A percentile compares a stretch with the other conserved stretches of the same genome.
phyloP scores from a whole-genome alignment of 2,113 vertebrate genomes.

The Bufo gargarizans region DNA sequence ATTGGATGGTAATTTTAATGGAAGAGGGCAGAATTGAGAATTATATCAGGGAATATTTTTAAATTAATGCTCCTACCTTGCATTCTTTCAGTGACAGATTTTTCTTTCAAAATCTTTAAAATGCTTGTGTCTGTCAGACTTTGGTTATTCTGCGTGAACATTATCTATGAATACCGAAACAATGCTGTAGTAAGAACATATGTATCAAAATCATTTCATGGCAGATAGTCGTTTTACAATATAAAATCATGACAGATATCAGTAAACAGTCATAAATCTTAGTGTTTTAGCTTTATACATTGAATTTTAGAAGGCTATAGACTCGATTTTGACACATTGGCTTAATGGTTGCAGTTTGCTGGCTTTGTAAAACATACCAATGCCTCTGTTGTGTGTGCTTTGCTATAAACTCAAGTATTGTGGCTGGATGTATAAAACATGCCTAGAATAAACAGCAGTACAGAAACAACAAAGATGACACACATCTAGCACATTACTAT shows the following conservation, averaged over 20 bases:
- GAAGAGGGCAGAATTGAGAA: no score
- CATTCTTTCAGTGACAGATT: neutral
- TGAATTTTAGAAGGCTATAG: rapidly evolving
- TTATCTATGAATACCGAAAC: neutral
- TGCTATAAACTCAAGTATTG: neutral
- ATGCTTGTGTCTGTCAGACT: neutral
- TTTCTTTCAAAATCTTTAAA: neutral
- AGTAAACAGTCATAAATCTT: neutral
- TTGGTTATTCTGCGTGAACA: neutral
- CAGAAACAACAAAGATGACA: neutral
- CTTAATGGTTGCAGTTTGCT: neutral
- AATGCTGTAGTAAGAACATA: neutral
- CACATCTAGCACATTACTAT: neutral
- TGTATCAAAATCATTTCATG: conserved; percentile 17
- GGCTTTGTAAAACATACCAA: neutral
- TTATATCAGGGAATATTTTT: no score
- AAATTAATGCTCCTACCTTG: neutral
- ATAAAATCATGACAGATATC: conserved; percentile 2
- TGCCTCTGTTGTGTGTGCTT: neutral
- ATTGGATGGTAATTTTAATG: no score
- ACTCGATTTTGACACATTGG: neutral
- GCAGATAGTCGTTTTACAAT: conserved; percentile 38
- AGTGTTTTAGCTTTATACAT: neutral
- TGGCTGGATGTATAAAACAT: neutral
- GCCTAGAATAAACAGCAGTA: neutral